Base-by-base conservation (phyloP, 1,140 invertebrate genomes). In the Choristoneura fumiferana region DNA sequence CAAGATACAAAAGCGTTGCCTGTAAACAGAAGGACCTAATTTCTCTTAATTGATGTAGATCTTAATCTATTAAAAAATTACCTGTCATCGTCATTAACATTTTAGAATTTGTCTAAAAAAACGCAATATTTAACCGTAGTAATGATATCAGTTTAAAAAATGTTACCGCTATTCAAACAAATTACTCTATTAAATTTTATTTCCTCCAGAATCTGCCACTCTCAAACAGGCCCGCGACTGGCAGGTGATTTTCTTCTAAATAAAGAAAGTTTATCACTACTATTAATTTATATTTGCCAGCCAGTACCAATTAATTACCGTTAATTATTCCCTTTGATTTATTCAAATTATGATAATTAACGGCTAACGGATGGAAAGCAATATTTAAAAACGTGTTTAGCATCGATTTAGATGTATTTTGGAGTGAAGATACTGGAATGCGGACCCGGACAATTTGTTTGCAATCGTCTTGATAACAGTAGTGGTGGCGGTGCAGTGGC, bases 281-380 rank as follows among this genome's bases (percentile, higher is more conserved):
- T 33, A 49, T 33, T 49, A 29, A 49, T 49, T 49, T 29, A 49
- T 49, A 49, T 49, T 49, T 49, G 43, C 18, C 18, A 33, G 22
- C 18, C 43, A 12, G 43, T 29, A 29, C 3, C 43, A 13, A 33
- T 49, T 49, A 49, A 49, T 49, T 49, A 29, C n/a, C 10, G 43
- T 49, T 49, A 29, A 49, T 45, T 18, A 45, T 45, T 49, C 43
- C 43, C 43, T 49, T 49, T 49, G 43, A 49, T 49, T 49, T 49
- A 49, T 49, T 49, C 18, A 22, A 49, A 49, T 49, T 49, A 49
- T 49, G 17, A 49, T 49, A 49, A 49, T 49, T 49, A 49, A 29
- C 43, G 43, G 43, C 18, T 49, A 29, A 49, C 43, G 43, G 43
- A 49, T 49, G 43, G 43, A 49, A 49, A 49, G 43, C 43, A 49